Evolutionary conservation across 2,888 invertebrate species (phyloP).

Genomic region (Tetranychus piercei): DNA sequence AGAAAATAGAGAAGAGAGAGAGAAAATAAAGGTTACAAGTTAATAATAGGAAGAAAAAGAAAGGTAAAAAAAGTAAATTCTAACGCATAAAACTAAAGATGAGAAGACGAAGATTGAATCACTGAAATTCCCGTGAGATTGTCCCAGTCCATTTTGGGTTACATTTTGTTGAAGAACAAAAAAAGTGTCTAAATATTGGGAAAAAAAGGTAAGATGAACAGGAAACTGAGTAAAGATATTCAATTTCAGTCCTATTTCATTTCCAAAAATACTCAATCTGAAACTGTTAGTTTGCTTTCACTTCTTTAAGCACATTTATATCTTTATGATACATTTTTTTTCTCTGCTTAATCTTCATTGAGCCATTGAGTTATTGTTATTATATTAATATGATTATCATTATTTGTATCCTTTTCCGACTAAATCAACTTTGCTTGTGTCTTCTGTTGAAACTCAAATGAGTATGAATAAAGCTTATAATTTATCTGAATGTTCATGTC

Average conservation of each 20-base stretch:
- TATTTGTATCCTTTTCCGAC: no score
- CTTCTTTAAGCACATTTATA: no score
- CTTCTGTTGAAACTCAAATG: no score
- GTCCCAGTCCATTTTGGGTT: neutral
- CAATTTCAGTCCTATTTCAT: neutral
- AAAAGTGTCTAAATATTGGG: neutral
- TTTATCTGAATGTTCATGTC: neutral
- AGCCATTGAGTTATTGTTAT: no score
- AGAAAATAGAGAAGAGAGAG: neutral
- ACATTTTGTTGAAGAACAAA: neutral
- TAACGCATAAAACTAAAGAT: neutral
- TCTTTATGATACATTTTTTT: no score
- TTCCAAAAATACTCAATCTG: neutral
- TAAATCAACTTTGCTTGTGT: no score
- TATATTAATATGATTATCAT: no score
- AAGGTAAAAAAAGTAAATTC: no score
- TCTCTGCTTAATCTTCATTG: no score
- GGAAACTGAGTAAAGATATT: neutral
- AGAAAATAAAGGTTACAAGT: neutral
- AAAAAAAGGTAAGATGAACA: neutral
- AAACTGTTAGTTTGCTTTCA: no score
- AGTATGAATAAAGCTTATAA: no score
- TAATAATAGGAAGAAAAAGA: neutral
- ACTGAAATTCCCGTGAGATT: conserved; percentile 1
- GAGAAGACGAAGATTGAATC: neutral